These are phyloP conservation scores for Nixonia krombeini DNA, from an alignment of 1,140 invertebrate genomes.

Conservation along the genomic window DNA sequence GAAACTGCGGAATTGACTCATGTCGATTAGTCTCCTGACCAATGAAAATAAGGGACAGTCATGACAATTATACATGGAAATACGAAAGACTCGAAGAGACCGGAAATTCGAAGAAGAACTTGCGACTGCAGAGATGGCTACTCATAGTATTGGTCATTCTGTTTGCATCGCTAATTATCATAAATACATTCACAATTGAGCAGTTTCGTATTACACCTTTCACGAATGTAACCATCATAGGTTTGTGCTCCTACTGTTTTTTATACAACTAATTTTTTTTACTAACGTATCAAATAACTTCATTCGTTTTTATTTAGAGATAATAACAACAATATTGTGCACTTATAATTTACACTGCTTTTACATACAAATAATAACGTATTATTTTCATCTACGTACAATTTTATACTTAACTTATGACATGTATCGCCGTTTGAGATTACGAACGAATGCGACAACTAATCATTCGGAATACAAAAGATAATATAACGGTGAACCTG, in stretches of 20 bases:
- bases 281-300: too few species aligned
- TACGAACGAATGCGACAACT: too few species aligned
- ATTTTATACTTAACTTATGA: too few species aligned
- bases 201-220: conserved; percentile 52
- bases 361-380: too few species aligned
- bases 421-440: too few species aligned
- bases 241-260: conserved; percentile 21
- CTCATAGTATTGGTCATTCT: conserved; percentile 55
- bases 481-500: too few species aligned
- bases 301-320: too few species aligned
- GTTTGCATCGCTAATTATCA: conserved; percentile 51
- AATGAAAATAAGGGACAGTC: conserved; percentile 6
- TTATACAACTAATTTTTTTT: background rate
- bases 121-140: conserved; percentile 56
- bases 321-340: background rate
- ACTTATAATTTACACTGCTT: too few species aligned
- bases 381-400: too few species aligned
- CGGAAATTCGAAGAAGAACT: conserved; percentile 21
- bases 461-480: too few species aligned
- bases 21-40: background rate
- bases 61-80: conserved; percentile 15
- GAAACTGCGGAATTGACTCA: background rate
- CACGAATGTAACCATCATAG: conserved; percentile 38
- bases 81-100: conserved; percentile 20
- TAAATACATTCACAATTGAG: conserved; percentile 57